Conservation (phyloP, 2,888 invertebrate genomes). For the Agapostemon virescens region DNA sequence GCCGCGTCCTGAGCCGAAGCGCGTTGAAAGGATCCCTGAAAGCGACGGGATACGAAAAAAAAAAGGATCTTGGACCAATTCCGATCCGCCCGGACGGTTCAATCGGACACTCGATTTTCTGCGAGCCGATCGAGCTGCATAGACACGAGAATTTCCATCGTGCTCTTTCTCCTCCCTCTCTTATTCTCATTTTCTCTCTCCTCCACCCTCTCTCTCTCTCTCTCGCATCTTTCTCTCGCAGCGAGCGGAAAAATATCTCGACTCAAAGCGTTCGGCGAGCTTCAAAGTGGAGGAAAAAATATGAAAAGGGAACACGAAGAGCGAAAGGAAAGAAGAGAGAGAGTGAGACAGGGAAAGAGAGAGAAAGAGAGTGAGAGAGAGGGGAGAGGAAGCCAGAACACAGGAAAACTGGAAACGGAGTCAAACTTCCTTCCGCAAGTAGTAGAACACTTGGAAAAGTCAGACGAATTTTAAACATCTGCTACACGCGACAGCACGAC, state of each 20-base stretch:
- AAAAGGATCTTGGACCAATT: background rate
- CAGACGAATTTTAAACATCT: background rate
- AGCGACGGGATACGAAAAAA: background rate
- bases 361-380: background rate
- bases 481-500: too few species aligned
- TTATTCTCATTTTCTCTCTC: too few species aligned
- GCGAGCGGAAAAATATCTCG: background rate
- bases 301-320: background rate
- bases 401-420: background rate
- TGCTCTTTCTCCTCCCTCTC: background rate
- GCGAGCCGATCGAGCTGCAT: background rate
- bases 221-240: background rate
- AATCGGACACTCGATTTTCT: conserved; percentile 6
- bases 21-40: background rate
- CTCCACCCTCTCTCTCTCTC: too few species aligned
- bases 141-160: conserved; percentile 1
- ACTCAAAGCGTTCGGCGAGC: background rate
- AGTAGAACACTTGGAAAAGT: background rate
- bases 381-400: too few species aligned
- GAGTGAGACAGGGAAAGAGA: too few species aligned
- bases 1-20: background rate
- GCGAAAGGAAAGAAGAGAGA: background rate
- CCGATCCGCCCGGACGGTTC: background rate
- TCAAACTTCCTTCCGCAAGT: background rate
- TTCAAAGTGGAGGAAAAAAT: background rate